Evolutionary conservation across 2,113 vertebrate genomes (phyloP), one percentile per base, ranked within the genome.

Genomic region (Catagonus wagneri): DNA sequence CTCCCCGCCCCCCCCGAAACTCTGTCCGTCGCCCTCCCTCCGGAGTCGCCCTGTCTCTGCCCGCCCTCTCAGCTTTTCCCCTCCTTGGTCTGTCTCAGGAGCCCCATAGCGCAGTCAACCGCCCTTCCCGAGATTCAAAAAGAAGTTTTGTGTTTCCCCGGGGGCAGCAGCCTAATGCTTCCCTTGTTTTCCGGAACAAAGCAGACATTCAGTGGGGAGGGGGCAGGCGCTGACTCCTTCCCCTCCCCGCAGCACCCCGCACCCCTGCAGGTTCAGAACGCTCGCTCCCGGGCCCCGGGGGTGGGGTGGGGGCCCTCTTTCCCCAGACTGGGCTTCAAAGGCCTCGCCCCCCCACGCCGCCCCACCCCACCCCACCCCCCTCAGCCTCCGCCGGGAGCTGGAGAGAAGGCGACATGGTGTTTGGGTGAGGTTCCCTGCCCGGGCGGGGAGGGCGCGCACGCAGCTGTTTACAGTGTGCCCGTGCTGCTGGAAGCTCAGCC

Each of bases 161-260:
- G 97, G 96, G 97, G 95, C 96, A 98, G 98, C 98, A 98, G 98
- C 98, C 98, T 98, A 98, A 98, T 98, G 98, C 98, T 98, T 98
- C 98, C 98, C 98, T 98, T 98, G 98, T 98, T 98, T 98, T 98
- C 98, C 96, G 96, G 98, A 98, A 98, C 98, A 99, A 98, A 98
- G 98, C 98, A 93, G 95, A 98, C 98, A 98, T 99, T 99, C 98
- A 98, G 98, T 97, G 94, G 98, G 98, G 98, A 98, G 98, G 98
- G 96, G 96, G 61, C 86, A 76, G 96, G 96, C 68, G 63, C 90
- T 80, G 88, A 84, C 44, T 97, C 81, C 84, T 78, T 92, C 83
- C 96, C 71, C 83, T 94, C 58, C 72, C 68, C 80, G 60, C 81
- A 93, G 94, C 96, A 97, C 94, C 93, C 95, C 32, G 94, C 85